phyloP scores from a whole-genome alignment of 2,113 vertebrate genomes.

The Perognathus longimembris region DNA sequence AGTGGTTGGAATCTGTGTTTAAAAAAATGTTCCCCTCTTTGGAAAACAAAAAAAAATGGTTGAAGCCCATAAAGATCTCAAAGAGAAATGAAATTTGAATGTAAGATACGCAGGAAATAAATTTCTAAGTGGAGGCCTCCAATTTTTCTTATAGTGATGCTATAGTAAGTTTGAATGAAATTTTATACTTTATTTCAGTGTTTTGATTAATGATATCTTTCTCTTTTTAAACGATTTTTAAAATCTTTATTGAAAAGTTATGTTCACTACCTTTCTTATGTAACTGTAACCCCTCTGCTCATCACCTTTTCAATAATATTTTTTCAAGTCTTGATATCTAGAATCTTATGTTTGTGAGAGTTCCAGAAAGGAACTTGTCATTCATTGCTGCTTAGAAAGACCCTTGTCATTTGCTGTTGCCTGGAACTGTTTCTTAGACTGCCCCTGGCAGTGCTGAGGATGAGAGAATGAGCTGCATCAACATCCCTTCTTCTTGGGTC shows the following conservation, averaged over 20 bases:
- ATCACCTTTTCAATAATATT: no score
- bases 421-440: background rate
- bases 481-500: background rate
- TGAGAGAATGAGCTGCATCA: background rate
- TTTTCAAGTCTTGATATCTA: slow-evolving; percentile 32
- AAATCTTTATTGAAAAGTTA: no score
- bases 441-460: background rate
- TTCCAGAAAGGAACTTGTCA: background rate
- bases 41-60: slow-evolving; percentile 7
- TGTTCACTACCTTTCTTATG: no score
- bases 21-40: slow-evolving; percentile 27
- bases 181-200: background rate
- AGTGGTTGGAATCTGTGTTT: background rate
- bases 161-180: background rate
- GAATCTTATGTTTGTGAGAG: background rate
- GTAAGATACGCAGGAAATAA: background rate
- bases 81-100: background rate
- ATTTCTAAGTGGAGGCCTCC: background rate
- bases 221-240: no score
- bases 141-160: background rate
- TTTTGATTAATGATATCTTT: background rate
- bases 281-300: no score
- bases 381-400: background rate
- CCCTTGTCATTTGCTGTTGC: no score
- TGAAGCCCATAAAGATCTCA: background rate